Conservation (phyloP, 2,113 vertebrate species). For the Nothoprocta pentlandii region DNA sequence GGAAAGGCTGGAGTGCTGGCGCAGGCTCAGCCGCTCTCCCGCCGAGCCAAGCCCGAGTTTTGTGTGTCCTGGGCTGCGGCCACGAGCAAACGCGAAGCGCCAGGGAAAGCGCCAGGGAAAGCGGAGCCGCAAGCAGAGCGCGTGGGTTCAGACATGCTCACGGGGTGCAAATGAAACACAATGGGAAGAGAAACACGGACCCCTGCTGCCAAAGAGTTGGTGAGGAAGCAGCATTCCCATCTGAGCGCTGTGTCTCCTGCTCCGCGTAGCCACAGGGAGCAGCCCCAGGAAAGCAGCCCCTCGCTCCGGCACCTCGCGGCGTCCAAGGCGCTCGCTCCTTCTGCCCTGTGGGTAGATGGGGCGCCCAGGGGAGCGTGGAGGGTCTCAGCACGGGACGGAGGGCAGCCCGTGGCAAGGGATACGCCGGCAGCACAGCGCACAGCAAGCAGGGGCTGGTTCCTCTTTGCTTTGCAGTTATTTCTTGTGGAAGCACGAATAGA, state of each 20-base stretch:
- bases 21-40: background rate
- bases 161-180: background rate
- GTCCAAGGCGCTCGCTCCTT: too few relatives aligned
- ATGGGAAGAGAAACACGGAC: too few relatives aligned
- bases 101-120: background rate
- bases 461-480: slow-evolving; percentile 11
- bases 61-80: background rate
- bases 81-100: background rate
- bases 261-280: too few relatives aligned
- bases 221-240: background rate
- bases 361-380: too few relatives aligned
- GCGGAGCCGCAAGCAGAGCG: background rate
- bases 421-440: background rate
- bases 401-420: background rate
- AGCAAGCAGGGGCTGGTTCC: background rate
- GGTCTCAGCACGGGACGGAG: background rate
- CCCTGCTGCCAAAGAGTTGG: background rate
- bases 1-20: background rate
- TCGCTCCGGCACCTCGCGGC: too few relatives aligned
- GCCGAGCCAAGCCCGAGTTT: background rate
- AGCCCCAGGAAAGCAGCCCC: too few relatives aligned
- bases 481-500: slow-evolving; percentile 24
- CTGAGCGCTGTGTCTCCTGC: too few relatives aligned
- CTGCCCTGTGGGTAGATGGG: too few relatives aligned
- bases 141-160: background rate